Conservation (phyloP, 2,113 vertebrate species). For the Genyomyrus donnyi region DNA sequence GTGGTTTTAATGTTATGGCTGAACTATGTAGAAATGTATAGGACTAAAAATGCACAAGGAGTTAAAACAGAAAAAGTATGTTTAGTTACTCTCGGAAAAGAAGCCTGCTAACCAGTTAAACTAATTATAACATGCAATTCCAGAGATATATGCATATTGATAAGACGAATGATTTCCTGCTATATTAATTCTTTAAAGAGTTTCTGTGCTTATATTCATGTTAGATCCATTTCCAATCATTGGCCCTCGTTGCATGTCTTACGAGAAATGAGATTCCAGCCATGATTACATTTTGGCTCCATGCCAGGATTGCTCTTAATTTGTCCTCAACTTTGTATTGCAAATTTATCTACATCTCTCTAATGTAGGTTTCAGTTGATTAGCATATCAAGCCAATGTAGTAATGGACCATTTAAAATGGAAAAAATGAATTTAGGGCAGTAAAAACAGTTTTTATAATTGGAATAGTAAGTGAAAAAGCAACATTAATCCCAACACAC, state of each 20-base stretch:
- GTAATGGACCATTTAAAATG: background rate
- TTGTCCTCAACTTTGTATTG: background rate
- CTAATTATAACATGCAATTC: background rate
- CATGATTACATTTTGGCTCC: background rate
- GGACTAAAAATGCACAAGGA: background rate
- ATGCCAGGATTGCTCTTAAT: background rate
- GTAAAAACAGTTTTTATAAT: background rate
- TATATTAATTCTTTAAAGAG: background rate
- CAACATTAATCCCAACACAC: background rate
- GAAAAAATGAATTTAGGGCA: background rate
- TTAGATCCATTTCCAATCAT: background rate
- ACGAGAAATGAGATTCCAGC: background rate
- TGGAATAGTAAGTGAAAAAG: background rate
- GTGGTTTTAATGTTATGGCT: background rate
- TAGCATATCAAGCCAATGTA: background rate
- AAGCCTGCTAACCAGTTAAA: background rate
- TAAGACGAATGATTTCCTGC: background rate
- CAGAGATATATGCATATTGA: background rate
- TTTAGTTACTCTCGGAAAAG: background rate
- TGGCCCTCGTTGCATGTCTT: background rate
- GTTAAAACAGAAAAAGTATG: background rate
- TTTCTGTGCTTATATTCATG: background rate
- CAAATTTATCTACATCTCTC: background rate
- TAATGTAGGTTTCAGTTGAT: background rate
- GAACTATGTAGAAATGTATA: background rate